A percentile compares a stretch with the other conserved stretches of the same genome.
phyloP scores from a whole-genome alignment of 2,888 invertebrate genomes.

The Ophion obscuratus region DNA sequence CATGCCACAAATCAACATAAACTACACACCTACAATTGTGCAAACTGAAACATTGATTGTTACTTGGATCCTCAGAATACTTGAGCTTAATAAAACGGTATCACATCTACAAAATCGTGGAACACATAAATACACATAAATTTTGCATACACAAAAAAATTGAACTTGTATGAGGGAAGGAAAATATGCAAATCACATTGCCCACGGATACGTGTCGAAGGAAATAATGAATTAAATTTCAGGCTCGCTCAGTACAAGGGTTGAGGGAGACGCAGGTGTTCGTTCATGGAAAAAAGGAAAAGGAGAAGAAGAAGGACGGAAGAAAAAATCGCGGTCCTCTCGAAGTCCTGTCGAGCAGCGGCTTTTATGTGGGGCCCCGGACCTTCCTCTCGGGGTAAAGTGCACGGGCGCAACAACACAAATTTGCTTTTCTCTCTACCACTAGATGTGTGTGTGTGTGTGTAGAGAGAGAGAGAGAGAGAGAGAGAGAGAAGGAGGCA shows the following conservation, averaged over 20 bases:
- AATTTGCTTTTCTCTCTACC: background rate
- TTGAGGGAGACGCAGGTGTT: conserved; percentile 60
- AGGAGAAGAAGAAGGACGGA: conserved; percentile 2
- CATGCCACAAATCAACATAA: too few relatives aligned
- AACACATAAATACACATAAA: too few relatives aligned
- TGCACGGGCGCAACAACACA: conserved; percentile 26
- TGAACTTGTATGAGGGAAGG: too few relatives aligned
- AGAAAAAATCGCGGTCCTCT: conserved; percentile 49
- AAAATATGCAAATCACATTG: background rate
- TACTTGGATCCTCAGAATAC: too few relatives aligned
- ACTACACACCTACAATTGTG: too few relatives aligned
- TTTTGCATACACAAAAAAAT: too few relatives aligned
- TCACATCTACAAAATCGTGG: too few relatives aligned
- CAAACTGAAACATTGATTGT: too few relatives aligned
- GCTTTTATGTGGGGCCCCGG: conserved; percentile 46
- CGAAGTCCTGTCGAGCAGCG: conserved; percentile 44
- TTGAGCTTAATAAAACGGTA: too few relatives aligned
- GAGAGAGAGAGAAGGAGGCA: background rate
- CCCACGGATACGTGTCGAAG: background rate
- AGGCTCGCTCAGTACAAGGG: conserved; percentile 34
- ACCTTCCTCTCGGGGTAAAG: conserved; percentile 59
- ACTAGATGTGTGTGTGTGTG: background rate
- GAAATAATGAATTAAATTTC: conserved; percentile 55
- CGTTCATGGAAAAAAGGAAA: conserved; percentile 9
- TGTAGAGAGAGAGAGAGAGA: background rate